These are phyloP conservation scores for Lutjanus erythropterus DNA, from an alignment of 2,113 vertebrate genomes.

Conservation along the genomic window DNA sequence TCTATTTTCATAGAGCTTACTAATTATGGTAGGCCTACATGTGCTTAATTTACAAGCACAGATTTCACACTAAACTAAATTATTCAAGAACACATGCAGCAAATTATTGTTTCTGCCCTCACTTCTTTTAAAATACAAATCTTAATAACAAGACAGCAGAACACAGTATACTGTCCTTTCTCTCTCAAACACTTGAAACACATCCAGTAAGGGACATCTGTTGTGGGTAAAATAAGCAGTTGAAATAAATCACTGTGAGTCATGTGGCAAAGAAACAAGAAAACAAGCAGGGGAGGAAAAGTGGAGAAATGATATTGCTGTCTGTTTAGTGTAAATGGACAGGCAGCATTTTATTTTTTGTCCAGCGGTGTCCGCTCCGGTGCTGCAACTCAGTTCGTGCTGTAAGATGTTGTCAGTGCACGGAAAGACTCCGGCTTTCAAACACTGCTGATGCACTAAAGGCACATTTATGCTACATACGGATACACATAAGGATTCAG, in stretches of 20 bases:
- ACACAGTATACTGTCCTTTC: not conserved
- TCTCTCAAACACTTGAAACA: slow-evolving; percentile 34
- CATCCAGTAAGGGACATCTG: slow-evolving; percentile 30
- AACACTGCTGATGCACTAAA: no score
- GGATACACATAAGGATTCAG: no score
- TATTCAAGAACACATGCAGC: not conserved
- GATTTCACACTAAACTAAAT: not conserved
- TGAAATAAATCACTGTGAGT: slow-evolving; percentile 33
- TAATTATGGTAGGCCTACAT: not conserved
- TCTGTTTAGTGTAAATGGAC: slow-evolving; percentile 14
- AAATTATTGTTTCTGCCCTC: not conserved
- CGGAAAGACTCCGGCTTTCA: no score
- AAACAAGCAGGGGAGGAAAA: slow-evolving; percentile 18
- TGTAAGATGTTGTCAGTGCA: not conserved
- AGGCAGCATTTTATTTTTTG: not conserved
- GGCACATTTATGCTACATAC: no score
- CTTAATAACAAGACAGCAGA: not conserved
- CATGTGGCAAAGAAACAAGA: slow-evolving; percentile 33
- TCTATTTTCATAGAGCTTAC: not conserved
- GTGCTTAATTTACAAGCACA: not conserved
- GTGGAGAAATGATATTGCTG: not conserved
- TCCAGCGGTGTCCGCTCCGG: not conserved
- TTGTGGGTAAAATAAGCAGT: slow-evolving; percentile 31
- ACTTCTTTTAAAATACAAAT: not conserved
- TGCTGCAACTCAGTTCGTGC: not conserved